Conservation (phyloP, 2,797 vertebrate species). For the Tragelaphus oryx region DNA sequence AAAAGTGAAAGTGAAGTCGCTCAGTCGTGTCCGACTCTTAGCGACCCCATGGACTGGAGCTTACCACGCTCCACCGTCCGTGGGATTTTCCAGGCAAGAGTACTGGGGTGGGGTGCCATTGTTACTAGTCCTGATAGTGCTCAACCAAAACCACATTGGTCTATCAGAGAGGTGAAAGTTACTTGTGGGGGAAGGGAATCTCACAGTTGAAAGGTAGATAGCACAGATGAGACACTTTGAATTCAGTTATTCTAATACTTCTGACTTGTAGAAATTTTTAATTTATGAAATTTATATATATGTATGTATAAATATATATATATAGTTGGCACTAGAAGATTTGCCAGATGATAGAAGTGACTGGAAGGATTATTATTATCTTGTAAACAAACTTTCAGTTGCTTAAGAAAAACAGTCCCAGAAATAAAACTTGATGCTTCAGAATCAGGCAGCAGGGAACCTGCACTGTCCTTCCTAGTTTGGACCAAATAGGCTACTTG, state of each 20-base stretch:
- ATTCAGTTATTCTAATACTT: background rate
- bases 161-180: background rate
- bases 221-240: background rate
- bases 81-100: too few relatives aligned
- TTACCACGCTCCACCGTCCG: too few relatives aligned
- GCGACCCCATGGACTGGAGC: too few relatives aligned
- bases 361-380: background rate
- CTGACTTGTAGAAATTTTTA: background rate
- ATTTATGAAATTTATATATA: background rate
- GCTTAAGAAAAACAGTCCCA: constrained; percentile 9
- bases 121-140: background rate
- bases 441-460: background rate
- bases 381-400: background rate
- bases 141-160: background rate
- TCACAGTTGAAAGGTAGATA: background rate
- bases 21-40: too few relatives aligned
- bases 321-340: background rate
- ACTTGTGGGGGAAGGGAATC: background rate
- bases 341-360: background rate
- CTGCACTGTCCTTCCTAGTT: background rate
- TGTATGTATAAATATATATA: accelerated
- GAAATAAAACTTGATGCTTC: background rate
- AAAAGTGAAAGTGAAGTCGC: too few relatives aligned
- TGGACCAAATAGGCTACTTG: background rate
- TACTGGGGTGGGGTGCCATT: too few relatives aligned